Percentiles rank a stretch among this genome's conserved stretches.
Evolutionary conservation across 2,797 vertebrate genomes (phyloP).

Genomic region (Oryzias sinensis): DNA sequence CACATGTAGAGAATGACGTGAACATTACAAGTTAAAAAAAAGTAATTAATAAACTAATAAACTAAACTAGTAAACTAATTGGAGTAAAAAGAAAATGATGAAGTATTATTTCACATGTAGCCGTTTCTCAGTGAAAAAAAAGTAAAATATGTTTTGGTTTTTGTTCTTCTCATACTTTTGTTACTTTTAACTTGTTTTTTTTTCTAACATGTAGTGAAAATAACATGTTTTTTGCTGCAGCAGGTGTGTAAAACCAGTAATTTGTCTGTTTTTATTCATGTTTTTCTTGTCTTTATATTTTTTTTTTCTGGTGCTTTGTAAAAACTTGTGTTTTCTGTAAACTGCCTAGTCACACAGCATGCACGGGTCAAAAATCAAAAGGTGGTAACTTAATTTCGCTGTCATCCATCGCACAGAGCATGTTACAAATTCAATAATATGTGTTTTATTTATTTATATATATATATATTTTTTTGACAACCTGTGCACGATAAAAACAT

Average conservation of each 20-base stretch:
- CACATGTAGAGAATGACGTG: no score
- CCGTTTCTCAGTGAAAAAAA: no score
- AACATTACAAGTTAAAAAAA: no score
- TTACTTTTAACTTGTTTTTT: no score
- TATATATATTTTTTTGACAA: not conserved
- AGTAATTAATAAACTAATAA: no score
- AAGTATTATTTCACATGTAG: no score
- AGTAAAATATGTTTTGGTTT: no score
- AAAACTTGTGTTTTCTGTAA: not conserved
- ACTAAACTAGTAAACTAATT: no score
- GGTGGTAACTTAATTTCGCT: not conserved
- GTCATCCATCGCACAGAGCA: not conserved
- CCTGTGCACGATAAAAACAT: slow-evolving; percentile 5
- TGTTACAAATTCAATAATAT: not conserved
- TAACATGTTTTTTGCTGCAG: not conserved
- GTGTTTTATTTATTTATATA: not conserved
- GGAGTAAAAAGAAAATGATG: no score
- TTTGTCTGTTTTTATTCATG: no score
- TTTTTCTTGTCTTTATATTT: not conserved
- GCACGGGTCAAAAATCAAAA: not conserved
- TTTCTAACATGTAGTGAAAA: slow-evolving; percentile 1
- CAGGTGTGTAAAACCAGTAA: not conserved
- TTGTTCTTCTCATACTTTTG: no score
- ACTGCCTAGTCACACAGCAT: not conserved
- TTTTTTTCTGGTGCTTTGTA: not conserved